phyloP scores from a whole-genome alignment of 2,888 invertebrate species.

The Xanthia icteritia region DNA sequence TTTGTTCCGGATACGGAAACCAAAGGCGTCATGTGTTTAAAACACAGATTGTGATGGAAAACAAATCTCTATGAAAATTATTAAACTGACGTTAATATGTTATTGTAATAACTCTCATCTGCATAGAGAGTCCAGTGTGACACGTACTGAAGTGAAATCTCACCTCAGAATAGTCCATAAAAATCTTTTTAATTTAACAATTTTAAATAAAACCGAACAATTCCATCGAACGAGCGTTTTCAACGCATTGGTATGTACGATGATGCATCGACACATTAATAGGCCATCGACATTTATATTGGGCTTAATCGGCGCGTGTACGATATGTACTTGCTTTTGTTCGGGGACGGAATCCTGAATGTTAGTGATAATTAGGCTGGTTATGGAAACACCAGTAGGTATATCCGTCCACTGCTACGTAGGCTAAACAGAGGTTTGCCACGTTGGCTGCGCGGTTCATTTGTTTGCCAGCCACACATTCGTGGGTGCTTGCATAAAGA shows the following conservation, averaged over 20 bases:
- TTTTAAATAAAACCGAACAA: not conserved
- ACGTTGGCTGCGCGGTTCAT: too few relatives aligned
- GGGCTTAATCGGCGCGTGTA: slow-evolving; percentile 1
- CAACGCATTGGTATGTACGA: not conserved
- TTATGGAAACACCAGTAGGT: not conserved
- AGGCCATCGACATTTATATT: slow-evolving; percentile 9
- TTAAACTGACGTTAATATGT: not conserved
- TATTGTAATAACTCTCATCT: not conserved
- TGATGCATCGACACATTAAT: slow-evolving; percentile 7
- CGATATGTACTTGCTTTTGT: slow-evolving; percentile 7
- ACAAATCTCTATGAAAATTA: not conserved
- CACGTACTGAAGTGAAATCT: not conserved
- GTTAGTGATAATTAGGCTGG: not conserved
- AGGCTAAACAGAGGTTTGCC: not conserved
- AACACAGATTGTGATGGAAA: not conserved
- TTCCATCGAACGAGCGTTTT: not conserved
- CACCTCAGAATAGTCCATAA: not conserved
- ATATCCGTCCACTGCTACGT: not conserved
- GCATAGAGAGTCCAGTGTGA: too few relatives aligned
- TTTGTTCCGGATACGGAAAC: not conserved
- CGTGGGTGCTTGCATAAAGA: not conserved
- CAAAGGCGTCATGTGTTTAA: not conserved
- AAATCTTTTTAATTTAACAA: not conserved
- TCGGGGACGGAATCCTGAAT: not conserved
- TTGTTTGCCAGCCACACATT: not conserved